phyloP scores from a whole-genome alignment of 2,113 vertebrate species.

The Ranitomeya variabilis region DNA sequence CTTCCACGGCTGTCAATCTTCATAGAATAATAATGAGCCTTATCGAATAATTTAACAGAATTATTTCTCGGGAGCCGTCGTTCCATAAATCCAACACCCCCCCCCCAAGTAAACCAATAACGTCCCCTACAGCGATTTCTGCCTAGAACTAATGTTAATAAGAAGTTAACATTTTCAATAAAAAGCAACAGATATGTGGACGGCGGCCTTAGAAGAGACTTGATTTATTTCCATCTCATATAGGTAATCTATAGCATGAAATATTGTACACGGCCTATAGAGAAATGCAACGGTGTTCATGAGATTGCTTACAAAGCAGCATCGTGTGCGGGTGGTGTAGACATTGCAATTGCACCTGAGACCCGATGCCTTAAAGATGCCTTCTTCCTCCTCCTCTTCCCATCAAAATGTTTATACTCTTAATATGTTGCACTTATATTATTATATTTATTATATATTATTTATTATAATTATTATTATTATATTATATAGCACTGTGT shows the following conservation, averaged over 20 bases:
- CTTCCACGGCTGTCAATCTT: conserved; percentile 23
- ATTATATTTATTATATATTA: too few species aligned
- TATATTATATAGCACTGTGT: too few species aligned
- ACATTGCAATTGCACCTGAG: background rate
- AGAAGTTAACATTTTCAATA: conserved; percentile 10
- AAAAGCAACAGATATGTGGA: background rate
- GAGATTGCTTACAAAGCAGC: background rate
- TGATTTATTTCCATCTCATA: background rate
- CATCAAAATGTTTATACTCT: too few species aligned
- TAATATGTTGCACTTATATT: too few species aligned
- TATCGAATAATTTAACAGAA: conserved; percentile 19
- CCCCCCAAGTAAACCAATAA: conserved; percentile 8
- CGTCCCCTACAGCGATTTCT: background rate
- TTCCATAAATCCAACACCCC: background rate
- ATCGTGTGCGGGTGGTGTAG: background rate
- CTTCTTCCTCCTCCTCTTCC: too few species aligned
- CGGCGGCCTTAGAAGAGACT: background rate
- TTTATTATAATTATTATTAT: too few species aligned
- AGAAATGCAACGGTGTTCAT: background rate
- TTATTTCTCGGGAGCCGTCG: background rate
- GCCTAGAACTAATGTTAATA: background rate
- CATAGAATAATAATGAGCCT: conserved; percentile 31
- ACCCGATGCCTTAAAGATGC: background rate
- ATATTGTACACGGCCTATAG: background rate
- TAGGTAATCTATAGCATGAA: background rate